Conservation (phyloP, 1,140 invertebrate species). For the Drosophila ohnishii region DNA sequence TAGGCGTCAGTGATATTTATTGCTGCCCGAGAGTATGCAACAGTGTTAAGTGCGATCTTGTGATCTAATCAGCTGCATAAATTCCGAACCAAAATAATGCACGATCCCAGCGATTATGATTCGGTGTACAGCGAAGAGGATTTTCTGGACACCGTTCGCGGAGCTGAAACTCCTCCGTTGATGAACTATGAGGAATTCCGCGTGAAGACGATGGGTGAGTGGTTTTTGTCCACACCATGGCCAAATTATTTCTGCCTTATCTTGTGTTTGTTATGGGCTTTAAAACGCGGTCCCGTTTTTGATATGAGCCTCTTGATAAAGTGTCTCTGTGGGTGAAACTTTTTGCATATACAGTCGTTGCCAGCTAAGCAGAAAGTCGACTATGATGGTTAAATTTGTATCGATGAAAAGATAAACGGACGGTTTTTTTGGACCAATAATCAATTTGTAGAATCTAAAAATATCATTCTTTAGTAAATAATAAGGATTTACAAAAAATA, state of each 20-base stretch:
- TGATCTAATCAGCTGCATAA: background rate
- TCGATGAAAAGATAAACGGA: too few relatives aligned
- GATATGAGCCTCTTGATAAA: slow-evolving; percentile 68
- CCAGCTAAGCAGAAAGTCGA: too few relatives aligned
- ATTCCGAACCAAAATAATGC: slow-evolving; percentile 38
- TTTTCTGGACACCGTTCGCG: slow-evolving; percentile 47
- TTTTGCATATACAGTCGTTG: slow-evolving; percentile 38
- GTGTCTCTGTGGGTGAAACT: slow-evolving; percentile 34
- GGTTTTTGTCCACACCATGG: slow-evolving; percentile 18
- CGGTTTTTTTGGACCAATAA: too few relatives aligned
- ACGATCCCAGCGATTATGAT: slow-evolving; percentile 71
- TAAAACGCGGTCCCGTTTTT: slow-evolving; percentile 23
- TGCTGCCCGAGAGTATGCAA: slow-evolving; percentile 62
- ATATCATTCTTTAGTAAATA: too few relatives aligned
- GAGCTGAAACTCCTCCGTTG: slow-evolving; percentile 56
- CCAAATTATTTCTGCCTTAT: slow-evolving; percentile 61
- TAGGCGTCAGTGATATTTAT: background rate
- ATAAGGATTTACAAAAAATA: too few relatives aligned
- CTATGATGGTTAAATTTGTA: too few relatives aligned
- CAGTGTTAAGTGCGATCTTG: background rate
- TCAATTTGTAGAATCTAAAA: too few relatives aligned
- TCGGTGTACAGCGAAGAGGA: slow-evolving; percentile 66
- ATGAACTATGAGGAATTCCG: slow-evolving; percentile 73
- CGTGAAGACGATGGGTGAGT: slow-evolving; percentile 67
- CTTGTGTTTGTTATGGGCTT: slow-evolving; percentile 63